A percentile compares a stretch with the other conserved stretches of the same genome.
Conservation (phyloP, 2,797 vertebrate genomes). For the Picus viridis region DNA sequence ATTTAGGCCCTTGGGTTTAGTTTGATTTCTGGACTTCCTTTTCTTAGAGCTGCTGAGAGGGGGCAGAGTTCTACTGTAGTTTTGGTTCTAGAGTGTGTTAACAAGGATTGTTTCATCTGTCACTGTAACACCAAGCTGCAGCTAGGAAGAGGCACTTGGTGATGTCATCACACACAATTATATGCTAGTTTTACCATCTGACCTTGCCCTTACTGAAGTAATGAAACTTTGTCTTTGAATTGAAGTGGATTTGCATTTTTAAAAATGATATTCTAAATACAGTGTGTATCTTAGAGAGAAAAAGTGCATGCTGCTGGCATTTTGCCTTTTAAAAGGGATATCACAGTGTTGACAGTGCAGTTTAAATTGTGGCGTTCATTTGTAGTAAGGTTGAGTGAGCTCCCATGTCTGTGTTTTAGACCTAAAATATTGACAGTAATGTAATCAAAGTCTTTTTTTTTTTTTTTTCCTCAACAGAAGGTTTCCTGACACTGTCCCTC, state of each 20-base stretch:
- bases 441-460: conserved; percentile 44
- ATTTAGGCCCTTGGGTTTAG: background rate
- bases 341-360: background rate
- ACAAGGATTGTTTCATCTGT: background rate
- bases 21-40: background rate
- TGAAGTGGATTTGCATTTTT: background rate
- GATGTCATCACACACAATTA: background rate
- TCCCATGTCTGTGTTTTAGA: conserved; percentile 32
- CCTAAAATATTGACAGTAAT: conserved; percentile 59
- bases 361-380: conserved; percentile 26
- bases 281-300: background rate
- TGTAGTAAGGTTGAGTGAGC: conserved; percentile 12
- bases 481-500: conserved; percentile 40
- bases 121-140: background rate
- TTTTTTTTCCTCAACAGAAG: background rate
- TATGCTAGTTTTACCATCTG: background rate
- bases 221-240: background rate
- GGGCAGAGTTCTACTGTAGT: too few relatives aligned
- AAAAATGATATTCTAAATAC: background rate
- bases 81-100: background rate
- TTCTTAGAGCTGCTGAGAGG: background rate
- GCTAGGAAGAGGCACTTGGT: background rate
- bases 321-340: background rate
- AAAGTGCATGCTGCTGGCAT: background rate
- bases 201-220: background rate